Evolutionary conservation across 2,113 vertebrate species (phyloP).

Genomic region (Amphiprion ocellaris): DNA sequence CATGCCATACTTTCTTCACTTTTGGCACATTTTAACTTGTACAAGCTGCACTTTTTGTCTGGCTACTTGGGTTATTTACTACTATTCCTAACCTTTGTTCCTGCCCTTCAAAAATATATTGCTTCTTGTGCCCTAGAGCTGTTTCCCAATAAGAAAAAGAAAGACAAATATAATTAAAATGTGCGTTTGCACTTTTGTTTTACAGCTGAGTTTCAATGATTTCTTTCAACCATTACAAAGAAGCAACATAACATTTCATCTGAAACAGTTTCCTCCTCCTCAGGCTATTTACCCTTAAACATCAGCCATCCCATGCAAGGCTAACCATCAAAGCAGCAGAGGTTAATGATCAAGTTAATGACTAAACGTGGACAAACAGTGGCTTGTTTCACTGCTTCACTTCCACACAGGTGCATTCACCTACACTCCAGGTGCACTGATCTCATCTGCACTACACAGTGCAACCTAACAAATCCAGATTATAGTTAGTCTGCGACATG

Average conservation of each 20-base stretch:
- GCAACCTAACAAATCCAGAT: constrained; percentile 65
- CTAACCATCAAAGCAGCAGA: constrained; percentile 59
- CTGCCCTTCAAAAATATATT: neutral
- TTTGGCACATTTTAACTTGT: neutral
- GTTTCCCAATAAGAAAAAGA: neutral
- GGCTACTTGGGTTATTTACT: neutral
- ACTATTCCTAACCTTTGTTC: neutral
- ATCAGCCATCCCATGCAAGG: constrained; percentile 15
- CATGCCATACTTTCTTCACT: neutral
- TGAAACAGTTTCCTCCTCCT: neutral
- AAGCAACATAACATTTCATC: constrained; percentile 18
- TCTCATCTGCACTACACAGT: constrained; percentile 60
- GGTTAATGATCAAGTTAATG: constrained; percentile 50
- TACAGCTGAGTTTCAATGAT: too few relatives aligned
- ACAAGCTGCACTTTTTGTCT: neutral
- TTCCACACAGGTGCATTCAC: constrained; percentile 73
- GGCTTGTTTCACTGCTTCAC: constrained; percentile 60
- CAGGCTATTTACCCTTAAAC: constrained; percentile 37
- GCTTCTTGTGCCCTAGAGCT: neutral
- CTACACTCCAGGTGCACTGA: constrained; percentile 70
- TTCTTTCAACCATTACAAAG: constrained; percentile 8
- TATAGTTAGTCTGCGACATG: constrained; percentile 65
- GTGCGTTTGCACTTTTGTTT: too few relatives aligned
- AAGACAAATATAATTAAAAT: neutral
- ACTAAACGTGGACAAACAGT: constrained; percentile 66